Conservation (phyloP, 2,888 invertebrate genomes). For the Synergus gifuensis region DNA sequence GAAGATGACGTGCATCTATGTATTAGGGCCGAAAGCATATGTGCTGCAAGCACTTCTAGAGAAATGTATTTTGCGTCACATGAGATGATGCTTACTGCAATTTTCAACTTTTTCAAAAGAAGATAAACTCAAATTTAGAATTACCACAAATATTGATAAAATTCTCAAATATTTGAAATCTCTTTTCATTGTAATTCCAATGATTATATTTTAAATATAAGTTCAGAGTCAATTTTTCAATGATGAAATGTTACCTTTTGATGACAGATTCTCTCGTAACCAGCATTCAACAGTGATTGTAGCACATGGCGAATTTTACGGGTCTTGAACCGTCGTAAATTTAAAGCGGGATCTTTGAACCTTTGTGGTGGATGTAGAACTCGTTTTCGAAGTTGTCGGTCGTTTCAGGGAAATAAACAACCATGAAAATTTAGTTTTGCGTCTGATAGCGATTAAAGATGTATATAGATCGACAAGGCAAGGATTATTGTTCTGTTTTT, state of each 20-base stretch:
- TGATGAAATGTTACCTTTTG: background rate
- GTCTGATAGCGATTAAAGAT: background rate
- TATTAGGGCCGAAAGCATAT: too few relatives aligned
- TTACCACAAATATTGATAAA: too few relatives aligned
- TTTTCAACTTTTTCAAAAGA: too few relatives aligned
- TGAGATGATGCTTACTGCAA: too few relatives aligned
- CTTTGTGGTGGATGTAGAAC: background rate
- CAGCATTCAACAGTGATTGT: background rate
- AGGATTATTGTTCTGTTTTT: background rate
- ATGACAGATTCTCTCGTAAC: background rate
- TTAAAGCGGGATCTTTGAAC: background rate
- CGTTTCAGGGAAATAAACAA: background rate
- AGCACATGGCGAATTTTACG: background rate
- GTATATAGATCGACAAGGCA: background rate
- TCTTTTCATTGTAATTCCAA: too few relatives aligned
- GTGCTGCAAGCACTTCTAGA: too few relatives aligned
- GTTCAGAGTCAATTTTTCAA: too few relatives aligned
- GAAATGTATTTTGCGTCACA: too few relatives aligned
- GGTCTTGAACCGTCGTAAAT: background rate
- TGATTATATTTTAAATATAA: too few relatives aligned
- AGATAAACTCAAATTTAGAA: too few relatives aligned
- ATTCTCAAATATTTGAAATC: too few relatives aligned
- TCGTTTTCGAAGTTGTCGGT: background rate
- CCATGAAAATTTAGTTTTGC: background rate
- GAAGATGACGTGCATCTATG: too few relatives aligned